These are phyloP conservation scores for Acleris cristana DNA, from an alignment of 2,888 invertebrate species.

Conservation along the genomic window DNA sequence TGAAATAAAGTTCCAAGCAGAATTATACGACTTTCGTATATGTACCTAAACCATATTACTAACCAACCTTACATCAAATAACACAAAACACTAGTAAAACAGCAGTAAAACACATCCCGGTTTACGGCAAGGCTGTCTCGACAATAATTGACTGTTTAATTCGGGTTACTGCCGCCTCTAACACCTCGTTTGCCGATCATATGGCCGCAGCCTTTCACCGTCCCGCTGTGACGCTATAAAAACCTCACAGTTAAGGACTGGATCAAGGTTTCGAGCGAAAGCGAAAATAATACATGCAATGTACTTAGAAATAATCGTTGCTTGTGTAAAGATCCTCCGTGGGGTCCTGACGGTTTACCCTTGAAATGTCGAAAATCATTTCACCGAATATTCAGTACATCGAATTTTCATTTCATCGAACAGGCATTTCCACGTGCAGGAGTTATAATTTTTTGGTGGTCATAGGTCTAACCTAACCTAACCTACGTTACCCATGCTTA, in stretches of 20 bases:
- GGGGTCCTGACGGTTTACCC: no score
- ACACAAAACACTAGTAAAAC: not conserved
- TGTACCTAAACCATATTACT: no score
- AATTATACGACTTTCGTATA: no score
- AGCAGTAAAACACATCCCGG: slow-evolving; percentile 1
- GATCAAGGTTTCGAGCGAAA: not conserved
- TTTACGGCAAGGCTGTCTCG: slow-evolving; percentile 10
- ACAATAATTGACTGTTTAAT: slow-evolving; percentile 30
- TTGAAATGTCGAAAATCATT: no score
- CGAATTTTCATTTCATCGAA: no score
- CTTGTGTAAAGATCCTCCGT: not conserved
- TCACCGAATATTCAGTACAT: no score
- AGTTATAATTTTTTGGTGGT: no score
- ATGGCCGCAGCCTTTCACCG: slow-evolving; percentile 54
- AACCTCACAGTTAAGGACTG: slow-evolving; percentile 45
- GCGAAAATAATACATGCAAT: not conserved
- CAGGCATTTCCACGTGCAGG: no score
- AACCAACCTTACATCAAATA: not conserved
- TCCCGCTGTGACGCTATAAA: slow-evolving; percentile 56
- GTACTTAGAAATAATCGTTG: not conserved
- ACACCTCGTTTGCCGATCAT: slow-evolving; percentile 56
- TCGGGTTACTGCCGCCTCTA: slow-evolving; percentile 46
- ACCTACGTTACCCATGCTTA: no score
- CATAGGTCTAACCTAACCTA: no score
- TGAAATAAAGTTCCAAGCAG: no score